Evolutionary conservation across 2,888 invertebrate species (phyloP).

Genomic region (Stratiomys singularior): DNA sequence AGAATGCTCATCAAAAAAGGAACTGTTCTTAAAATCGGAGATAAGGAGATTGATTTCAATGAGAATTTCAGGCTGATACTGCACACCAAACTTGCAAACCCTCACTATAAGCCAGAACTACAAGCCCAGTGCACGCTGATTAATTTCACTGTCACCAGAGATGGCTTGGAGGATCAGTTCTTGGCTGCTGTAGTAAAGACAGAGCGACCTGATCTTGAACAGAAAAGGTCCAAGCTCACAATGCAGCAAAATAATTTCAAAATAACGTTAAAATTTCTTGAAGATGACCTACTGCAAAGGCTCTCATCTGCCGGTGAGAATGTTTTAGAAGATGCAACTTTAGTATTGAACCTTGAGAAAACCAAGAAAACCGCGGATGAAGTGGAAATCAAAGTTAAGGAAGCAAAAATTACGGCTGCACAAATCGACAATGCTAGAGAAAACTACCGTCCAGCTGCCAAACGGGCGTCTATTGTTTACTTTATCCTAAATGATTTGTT

Average conservation of each 20-base stretch:
- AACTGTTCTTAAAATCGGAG: conserved; percentile 83
- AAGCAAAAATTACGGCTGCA: conserved; percentile 85
- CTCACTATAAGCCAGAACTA: conserved; percentile 96
- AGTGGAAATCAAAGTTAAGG: conserved; percentile 85
- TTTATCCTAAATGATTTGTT: conserved; percentile 92
- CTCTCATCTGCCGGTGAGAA: conserved; percentile 92
- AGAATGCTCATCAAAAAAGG: conserved; percentile 91
- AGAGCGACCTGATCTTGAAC: conserved; percentile 91
- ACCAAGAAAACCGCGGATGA: conserved; percentile 94
- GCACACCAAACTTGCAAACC: conserved; percentile 94
- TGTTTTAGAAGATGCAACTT: conserved; percentile 87
- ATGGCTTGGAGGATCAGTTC: conserved; percentile 93
- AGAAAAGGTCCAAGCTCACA: conserved; percentile 82
- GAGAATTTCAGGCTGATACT: conserved; percentile 83
- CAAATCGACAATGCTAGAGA: conserved; percentile 94
- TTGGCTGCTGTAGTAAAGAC: conserved; percentile 93
- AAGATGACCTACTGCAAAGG: conserved; percentile 88
- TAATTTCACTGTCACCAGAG: conserved; percentile 93
- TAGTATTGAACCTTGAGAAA: conserved; percentile 92
- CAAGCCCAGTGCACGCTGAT: conserved; percentile 96
- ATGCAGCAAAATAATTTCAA: conserved; percentile 95
- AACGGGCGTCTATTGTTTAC: conserved; percentile 88
- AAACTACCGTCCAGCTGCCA: conserved; percentile 85
- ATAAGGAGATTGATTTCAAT: conserved; percentile 91
- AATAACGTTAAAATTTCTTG: conserved; percentile 89